phyloP scores from a whole-genome alignment of 2,888 invertebrate species.

The Drosophila nigritarsus region DNA sequence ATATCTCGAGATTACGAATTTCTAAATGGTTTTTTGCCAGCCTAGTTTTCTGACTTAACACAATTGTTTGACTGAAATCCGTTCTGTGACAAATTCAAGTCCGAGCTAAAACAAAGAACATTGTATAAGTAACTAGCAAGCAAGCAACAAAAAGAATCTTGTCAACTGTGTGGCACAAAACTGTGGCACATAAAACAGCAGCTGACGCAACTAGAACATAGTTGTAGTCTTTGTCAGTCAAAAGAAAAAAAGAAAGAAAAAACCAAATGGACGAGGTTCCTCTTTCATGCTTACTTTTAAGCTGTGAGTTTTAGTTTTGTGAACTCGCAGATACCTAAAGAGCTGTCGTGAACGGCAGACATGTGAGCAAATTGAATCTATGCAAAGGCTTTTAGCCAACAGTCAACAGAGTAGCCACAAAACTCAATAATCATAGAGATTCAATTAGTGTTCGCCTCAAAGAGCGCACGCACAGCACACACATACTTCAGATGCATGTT shows the following conservation, averaged over 20 bases:
- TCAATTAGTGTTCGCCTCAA: slow-evolving; percentile 35
- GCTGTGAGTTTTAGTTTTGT: slow-evolving; percentile 15
- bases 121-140: not conserved
- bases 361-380: slow-evolving; percentile 20
- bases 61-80: not conserved
- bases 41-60: not conserved
- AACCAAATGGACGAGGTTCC: not conserved
- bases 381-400: slow-evolving; percentile 45
- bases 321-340: slow-evolving; percentile 3
- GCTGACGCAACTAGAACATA: slow-evolving; percentile 62
- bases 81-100: not conserved
- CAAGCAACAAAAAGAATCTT: slow-evolving; percentile 13
- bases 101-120: slow-evolving; percentile 13
- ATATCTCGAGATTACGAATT: not conserved
- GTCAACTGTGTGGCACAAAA: slow-evolving; percentile 30
- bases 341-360: not conserved
- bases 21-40: not conserved
- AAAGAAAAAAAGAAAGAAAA: not conserved
- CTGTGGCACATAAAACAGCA: slow-evolving; percentile 47
- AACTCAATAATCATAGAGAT: slow-evolving; percentile 48
- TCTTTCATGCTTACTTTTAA: not conserved
- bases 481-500: not conserved
- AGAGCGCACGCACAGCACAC: slow-evolving; percentile 10
- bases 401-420: slow-evolving; percentile 21
- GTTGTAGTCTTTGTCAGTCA: slow-evolving; percentile 37